phyloP scores from a whole-genome alignment of 2,797 vertebrate genomes.

The Pyrocephalus nanus region DNA sequence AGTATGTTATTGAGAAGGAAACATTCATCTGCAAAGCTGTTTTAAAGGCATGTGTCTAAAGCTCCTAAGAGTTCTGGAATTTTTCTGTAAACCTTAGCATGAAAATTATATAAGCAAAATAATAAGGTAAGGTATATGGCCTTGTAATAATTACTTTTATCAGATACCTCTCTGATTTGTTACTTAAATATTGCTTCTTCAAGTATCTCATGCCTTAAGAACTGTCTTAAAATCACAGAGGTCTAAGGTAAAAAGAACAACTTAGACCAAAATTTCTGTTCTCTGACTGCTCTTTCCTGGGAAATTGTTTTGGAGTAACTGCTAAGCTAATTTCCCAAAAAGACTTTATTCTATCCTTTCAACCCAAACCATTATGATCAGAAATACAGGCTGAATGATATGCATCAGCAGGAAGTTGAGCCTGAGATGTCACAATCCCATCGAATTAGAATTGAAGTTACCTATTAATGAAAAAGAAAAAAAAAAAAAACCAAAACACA shows the following conservation, averaged over 20 bases:
- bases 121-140: not conserved
- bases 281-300: not conserved
- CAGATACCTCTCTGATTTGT: not conserved
- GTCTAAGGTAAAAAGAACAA: not conserved
- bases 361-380: not conserved
- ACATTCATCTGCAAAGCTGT: not conserved
- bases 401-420: not conserved
- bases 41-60: not conserved
- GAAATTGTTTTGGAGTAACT: not conserved
- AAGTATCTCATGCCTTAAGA: not conserved
- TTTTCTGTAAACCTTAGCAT: not conserved
- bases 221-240: not conserved
- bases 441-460: not conserved
- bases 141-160: not conserved
- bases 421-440: not conserved
- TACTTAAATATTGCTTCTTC: not conserved
- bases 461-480: not conserved
- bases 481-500: too few species aligned
- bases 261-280: not conserved
- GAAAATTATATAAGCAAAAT: not conserved
- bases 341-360: not conserved
- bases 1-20: not conserved
- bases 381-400: not conserved
- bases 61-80: not conserved
- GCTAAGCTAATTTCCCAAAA: not conserved